These are phyloP conservation scores for Probaryconus sp. DNA, from an alignment of 1,140 invertebrate genomes.

Conservation along the genomic window DNA sequence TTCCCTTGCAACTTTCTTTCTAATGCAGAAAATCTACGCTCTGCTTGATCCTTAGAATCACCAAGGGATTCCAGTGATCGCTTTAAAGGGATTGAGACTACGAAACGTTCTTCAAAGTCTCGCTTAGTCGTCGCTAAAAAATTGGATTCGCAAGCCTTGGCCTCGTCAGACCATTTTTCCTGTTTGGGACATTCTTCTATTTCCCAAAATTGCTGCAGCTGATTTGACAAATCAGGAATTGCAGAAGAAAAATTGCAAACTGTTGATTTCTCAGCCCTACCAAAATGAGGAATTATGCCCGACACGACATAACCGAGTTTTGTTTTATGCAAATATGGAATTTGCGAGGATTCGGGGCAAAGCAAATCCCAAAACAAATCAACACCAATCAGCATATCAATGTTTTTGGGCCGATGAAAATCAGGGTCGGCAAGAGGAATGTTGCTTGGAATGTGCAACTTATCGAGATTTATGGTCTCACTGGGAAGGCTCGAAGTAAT, in stretches of 20 bases:
- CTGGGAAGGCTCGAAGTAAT: too few relatives aligned
- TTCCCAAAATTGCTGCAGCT: conserved; percentile 33
- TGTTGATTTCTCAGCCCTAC: neutral
- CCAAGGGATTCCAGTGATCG: conserved; percentile 2
- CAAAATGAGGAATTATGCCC: conserved; percentile 5
- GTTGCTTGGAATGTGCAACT: conserved; percentile 27
- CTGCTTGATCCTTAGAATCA: neutral
- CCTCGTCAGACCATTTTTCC: neutral
- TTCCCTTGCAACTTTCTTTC: conserved; percentile 16
- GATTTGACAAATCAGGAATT: conserved; percentile 1
- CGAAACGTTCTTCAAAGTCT: conserved; percentile 1
- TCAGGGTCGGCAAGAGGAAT: conserved; percentile 56
- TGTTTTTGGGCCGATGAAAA: conserved; percentile 46
- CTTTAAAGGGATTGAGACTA: conserved; percentile 24
- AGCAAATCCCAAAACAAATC: conserved; percentile 64
- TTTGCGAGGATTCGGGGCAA: conserved; percentile 43
- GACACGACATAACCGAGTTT: conserved; percentile 32
- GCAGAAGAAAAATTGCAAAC: neutral
- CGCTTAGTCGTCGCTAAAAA: neutral
- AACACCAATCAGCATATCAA: conserved; percentile 64
- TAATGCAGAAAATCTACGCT: conserved; percentile 3
- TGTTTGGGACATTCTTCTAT: conserved; percentile 20
- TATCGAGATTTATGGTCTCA: too few relatives aligned
- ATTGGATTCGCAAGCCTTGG: conserved; percentile 12
- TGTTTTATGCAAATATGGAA: conserved; percentile 20